Conservation (phyloP, 2,888 invertebrate genomes). For the Drosophila birchii region DNA sequence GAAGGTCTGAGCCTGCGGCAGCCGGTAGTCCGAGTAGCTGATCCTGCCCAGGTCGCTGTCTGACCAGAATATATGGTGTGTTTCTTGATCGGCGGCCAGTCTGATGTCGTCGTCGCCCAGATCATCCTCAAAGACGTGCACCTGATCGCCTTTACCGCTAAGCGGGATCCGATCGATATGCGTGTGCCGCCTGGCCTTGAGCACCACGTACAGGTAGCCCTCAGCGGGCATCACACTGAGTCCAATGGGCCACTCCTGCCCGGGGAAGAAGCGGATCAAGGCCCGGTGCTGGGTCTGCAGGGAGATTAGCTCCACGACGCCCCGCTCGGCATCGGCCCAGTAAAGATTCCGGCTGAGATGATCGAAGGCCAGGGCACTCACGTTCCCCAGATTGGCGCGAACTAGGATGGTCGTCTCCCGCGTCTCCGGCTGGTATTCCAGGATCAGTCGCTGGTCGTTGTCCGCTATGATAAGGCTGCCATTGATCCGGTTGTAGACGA, state of each 20-base stretch:
- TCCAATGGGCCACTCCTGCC: slow-evolving; percentile 88
- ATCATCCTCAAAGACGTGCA: slow-evolving; percentile 82
- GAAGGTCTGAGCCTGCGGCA: slow-evolving; percentile 85
- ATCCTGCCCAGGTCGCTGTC: slow-evolving; percentile 89
- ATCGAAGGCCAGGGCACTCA: slow-evolving; percentile 88
- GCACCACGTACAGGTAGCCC: slow-evolving; percentile 88
- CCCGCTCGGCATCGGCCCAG: slow-evolving; percentile 88
- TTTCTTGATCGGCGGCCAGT: slow-evolving; percentile 85
- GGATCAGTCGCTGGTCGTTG: slow-evolving; percentile 84
- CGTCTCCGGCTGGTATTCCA: slow-evolving; percentile 81
- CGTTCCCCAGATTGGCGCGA: slow-evolving; percentile 84
- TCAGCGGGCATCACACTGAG: slow-evolving; percentile 87
- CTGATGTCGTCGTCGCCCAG: slow-evolving; percentile 82
- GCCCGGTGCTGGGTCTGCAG: slow-evolving; percentile 87
- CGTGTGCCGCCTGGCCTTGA: slow-evolving; percentile 84
- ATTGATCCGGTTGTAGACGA: slow-evolving; percentile 88
- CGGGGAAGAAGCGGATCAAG: slow-evolving; percentile 86
- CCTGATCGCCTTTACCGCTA: slow-evolving; percentile 87
- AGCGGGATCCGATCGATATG: slow-evolving; percentile 89
- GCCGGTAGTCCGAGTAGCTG: slow-evolving; percentile 88
- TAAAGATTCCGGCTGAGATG: slow-evolving; percentile 90
- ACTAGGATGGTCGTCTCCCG: slow-evolving; percentile 73
- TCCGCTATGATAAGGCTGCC: slow-evolving; percentile 86
- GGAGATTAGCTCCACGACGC: slow-evolving; percentile 88
- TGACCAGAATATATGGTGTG: slow-evolving; percentile 88